Evolutionary conservation across 2,888 invertebrate genomes (phyloP).

Genomic region (Ganaspis brasiliensis): DNA sequence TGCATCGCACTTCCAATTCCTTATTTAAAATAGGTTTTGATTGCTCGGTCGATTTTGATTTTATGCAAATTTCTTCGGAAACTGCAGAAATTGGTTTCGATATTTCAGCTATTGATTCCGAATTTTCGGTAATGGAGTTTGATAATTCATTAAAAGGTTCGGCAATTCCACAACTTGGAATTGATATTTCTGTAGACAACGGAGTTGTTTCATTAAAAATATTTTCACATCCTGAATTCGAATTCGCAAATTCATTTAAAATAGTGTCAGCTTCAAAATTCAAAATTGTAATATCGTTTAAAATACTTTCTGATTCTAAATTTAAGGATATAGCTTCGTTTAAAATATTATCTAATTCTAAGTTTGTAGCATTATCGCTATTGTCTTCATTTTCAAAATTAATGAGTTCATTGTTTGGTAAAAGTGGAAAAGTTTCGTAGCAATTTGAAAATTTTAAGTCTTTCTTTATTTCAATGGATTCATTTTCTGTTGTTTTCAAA

Average conservation of each 20-base stretch:
- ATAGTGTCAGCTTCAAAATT: constrained; percentile 9
- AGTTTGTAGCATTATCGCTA: not conserved
- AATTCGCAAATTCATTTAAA: not conserved
- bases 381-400: constrained; percentile 3
- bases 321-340: constrained; percentile 23
- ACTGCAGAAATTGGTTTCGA: constrained; percentile 3
- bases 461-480: not conserved
- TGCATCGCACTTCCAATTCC: not conserved
- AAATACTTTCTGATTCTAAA: constrained; percentile 15
- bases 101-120: not conserved
- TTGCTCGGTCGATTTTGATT: too few relatives aligned
- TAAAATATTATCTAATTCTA: constrained; percentile 19
- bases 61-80: not conserved
- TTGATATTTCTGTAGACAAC: not conserved
- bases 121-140: not conserved
- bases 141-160: not conserved
- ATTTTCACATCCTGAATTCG: not conserved
- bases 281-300: constrained; percentile 11
- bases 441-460: constrained; percentile 2
- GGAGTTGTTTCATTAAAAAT: not conserved
- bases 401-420: not conserved
- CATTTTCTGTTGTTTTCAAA: not conserved
- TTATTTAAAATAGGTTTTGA: not conserved
- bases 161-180: too few relatives aligned
- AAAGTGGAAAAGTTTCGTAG: not conserved